Conservation (phyloP, 2,797 vertebrate genomes). For the Tapirus indicus region DNA sequence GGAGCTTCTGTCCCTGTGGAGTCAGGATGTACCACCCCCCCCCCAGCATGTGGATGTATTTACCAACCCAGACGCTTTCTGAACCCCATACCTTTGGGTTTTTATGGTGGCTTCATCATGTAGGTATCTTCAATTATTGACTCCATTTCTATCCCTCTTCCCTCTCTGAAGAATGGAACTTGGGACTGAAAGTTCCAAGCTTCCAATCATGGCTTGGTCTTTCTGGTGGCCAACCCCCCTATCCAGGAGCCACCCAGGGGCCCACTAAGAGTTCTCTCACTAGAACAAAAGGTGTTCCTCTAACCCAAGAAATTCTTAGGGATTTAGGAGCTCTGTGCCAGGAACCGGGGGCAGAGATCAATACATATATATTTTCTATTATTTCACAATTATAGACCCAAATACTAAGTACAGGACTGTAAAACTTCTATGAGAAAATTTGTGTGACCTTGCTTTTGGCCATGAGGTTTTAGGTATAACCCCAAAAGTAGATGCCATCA, state of each 20-base stretch:
- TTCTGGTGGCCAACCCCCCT: neutral
- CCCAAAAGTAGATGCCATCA: neutral
- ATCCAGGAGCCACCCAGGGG: neutral
- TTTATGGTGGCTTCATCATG: neutral
- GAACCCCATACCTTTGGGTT: neutral
- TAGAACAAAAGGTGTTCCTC: neutral
- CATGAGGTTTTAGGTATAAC: neutral
- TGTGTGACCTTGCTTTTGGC: neutral
- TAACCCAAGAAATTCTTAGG: neutral
- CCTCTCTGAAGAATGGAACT: neutral
- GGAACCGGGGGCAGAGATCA: too few relatives aligned
- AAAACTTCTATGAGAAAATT: neutral
- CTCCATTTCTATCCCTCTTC: too few relatives aligned
- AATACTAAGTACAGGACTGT: neutral
- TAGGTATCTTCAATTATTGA: neutral
- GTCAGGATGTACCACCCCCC: too few relatives aligned
- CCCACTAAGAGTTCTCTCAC: neutral
- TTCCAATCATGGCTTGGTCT: neutral
- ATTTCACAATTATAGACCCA: neutral
- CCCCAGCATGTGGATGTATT: neutral
- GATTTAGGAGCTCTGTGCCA: neutral
- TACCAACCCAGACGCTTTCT: neutral
- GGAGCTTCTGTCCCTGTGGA: neutral
- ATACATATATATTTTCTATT: neutral
- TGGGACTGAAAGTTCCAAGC: neutral